Evolutionary conservation across 2,888 invertebrate genomes (phyloP).

Genomic region (Zhengitettix transpicula): DNA sequence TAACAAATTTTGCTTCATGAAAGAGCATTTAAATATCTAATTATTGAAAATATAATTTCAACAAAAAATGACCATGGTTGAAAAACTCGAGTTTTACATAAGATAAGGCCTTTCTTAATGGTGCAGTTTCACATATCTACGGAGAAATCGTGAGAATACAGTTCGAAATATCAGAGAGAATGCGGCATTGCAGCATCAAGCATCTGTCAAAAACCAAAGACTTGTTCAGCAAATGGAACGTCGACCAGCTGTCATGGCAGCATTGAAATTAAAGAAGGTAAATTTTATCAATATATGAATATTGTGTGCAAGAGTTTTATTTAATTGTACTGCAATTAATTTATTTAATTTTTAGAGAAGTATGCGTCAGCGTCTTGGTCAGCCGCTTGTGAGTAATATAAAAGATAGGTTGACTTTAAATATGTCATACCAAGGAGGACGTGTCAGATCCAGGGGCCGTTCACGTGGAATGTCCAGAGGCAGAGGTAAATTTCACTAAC

Average conservation of each 20-base stretch:
- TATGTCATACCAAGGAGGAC: neutral
- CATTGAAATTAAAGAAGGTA: constrained; percentile 23
- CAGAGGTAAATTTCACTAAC: neutral
- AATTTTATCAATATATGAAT: neutral
- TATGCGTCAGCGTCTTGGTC: constrained; percentile 12
- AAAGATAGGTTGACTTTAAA: constrained; percentile 7
- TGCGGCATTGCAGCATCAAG: constrained; percentile 16
- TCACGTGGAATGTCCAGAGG: neutral
- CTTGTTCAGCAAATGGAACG: constrained; percentile 32
- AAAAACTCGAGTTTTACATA: too few relatives aligned
- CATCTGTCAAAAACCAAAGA: constrained; percentile 26
- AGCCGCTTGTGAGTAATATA: constrained; percentile 4
- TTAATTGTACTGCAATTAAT: neutral
- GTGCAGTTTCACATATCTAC: constrained; percentile 12
- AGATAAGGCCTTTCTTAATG: neutral
- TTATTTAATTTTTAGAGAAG: constrained; percentile 6
- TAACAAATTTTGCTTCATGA: too few relatives aligned
- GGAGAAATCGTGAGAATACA: constrained; percentile 6
- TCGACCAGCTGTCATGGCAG: constrained; percentile 28
- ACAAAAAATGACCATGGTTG: too few relatives aligned
- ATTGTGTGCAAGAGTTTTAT: neutral
- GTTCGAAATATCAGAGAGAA: constrained; percentile 13
- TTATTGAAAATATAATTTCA: too few relatives aligned
- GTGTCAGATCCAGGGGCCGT: constrained; percentile 1
- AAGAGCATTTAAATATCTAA: too few relatives aligned